Evolutionary conservation across 2,888 invertebrate species (phyloP).

Genomic region (Urechis unicinctus): DNA sequence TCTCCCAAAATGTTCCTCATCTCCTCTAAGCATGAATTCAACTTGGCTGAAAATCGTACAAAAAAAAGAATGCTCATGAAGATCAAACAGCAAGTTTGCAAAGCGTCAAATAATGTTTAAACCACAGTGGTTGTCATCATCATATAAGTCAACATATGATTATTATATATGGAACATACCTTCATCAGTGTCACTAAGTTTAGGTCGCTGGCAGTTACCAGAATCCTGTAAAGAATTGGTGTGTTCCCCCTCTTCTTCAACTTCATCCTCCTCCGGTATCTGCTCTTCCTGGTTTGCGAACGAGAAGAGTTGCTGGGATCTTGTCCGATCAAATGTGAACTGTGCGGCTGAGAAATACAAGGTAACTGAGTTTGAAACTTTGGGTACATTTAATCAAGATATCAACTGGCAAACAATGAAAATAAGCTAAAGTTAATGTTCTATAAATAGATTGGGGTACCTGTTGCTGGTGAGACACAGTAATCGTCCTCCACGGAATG

Average conservation of each 20-base stretch:
- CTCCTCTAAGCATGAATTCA: constrained; percentile 78
- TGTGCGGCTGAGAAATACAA: constrained; percentile 52
- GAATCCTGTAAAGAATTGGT: constrained; percentile 24
- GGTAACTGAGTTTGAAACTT: not conserved
- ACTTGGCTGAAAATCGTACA: constrained; percentile 58
- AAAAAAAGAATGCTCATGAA: no score
- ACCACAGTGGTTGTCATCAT: not conserved
- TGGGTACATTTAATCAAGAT: no score
- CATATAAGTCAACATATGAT: not conserved
- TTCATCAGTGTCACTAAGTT: constrained; percentile 31
- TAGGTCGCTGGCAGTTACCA: constrained; percentile 19
- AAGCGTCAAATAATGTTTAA: not conserved
- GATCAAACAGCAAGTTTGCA: not conserved
- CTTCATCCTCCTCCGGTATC: constrained; percentile 64
- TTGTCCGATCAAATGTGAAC: constrained; percentile 76
- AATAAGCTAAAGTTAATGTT: not conserved
- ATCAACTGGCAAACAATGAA: no score
- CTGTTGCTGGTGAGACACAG: constrained; percentile 82
- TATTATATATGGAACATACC: constrained; percentile 20
- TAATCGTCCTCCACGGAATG: constrained; percentile 91
- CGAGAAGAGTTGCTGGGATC: constrained; percentile 59
- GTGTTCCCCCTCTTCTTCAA: constrained; percentile 17
- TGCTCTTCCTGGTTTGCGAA: constrained; percentile 62
- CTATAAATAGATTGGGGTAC: no score
- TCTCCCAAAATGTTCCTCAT: constrained; percentile 75